Conservation (phyloP, 2,888 invertebrate species). For the Eupeodes luniger region DNA sequence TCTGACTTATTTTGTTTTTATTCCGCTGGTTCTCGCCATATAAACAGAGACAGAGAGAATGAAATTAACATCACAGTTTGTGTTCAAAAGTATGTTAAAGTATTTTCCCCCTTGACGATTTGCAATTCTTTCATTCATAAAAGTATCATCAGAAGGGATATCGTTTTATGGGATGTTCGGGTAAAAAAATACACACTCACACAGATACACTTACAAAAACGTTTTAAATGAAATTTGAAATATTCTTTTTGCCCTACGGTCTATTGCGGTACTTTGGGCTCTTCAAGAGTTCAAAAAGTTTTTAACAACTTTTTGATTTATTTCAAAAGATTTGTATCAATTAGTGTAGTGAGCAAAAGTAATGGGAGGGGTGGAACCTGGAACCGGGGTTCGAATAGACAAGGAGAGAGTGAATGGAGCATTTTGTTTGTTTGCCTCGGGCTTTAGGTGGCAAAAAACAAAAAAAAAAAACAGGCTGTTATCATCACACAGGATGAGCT, state of each 20-base stretch:
- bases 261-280: conserved; percentile 22
- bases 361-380: too few species aligned
- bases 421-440: conserved; percentile 27
- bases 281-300: conserved; percentile 58
- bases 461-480: conserved; percentile 63
- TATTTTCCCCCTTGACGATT: conserved; percentile 8
- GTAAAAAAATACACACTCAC: not conserved
- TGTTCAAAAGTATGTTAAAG: conserved; percentile 27
- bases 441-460: not conserved
- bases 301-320: conserved; percentile 74
- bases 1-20: not conserved
- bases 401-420: conserved; percentile 10
- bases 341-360: conserved; percentile 38
- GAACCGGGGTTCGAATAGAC: too few species aligned
- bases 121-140: conserved; percentile 27
- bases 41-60: not conserved
- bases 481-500: conserved; percentile 69
- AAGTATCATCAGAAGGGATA: conserved; percentile 22
- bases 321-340: conserved; percentile 71
- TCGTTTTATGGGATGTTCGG: conserved; percentile 21
- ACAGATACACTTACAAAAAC: not conserved
- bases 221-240: conserved; percentile 30
- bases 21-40: not conserved
- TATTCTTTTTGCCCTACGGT: conserved; percentile 30
- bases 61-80: conserved; percentile 27